Evolutionary conservation across 64 coral and sea anemone species (phyloP), one percentile per base, ranked within the genome.

Genomic region (Montipora sp.): DNA sequence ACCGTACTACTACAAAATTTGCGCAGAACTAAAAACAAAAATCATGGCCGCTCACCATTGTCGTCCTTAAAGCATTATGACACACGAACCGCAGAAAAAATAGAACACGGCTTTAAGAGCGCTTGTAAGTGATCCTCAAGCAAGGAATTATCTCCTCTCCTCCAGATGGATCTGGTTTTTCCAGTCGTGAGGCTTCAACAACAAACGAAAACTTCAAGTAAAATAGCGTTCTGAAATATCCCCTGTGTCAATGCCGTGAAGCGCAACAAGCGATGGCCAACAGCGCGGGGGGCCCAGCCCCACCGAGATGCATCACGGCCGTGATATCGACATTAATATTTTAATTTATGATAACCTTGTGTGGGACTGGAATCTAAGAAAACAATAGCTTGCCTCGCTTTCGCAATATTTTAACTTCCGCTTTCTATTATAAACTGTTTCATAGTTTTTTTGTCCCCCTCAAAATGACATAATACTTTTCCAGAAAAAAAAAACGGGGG

Each of bases 1-100:
- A 75, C 87, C 89, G 92, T 94, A 97, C 92, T 89, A 97, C 92
- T 84, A 94, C 90, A 88, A 94, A 78, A 92, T 97, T 97, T 82
- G 79, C 90, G 94, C 98, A 99, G 94, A 94, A 90, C 77, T 89
- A 92, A 96, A 96, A 99, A 96, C 94, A 99, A 99, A 98, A 99
- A 99, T 99, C 98, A 99, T 99, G 94, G 98, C 98, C 85, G 94
- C 94, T 99, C 94, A 99, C 98, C 98, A 99, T 99, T 99, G 94
- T 99, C 98, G 94, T 99, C 79, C 88, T 97, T 92, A 97, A 83
- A 94, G 90, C 92, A 97, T 94, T 97, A 97, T 97, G 95, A 94
- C 83, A 97, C 92, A 97, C 95, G 92, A 94, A 98, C 93, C 83
- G 88, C 92, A 94, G 77, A 98, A 98, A 98, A 94, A 90, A 89